These are phyloP conservation scores for Smutsia temminckii DNA, from an alignment of 2,797 vertebrate genomes.

Conservation along the genomic window DNA sequence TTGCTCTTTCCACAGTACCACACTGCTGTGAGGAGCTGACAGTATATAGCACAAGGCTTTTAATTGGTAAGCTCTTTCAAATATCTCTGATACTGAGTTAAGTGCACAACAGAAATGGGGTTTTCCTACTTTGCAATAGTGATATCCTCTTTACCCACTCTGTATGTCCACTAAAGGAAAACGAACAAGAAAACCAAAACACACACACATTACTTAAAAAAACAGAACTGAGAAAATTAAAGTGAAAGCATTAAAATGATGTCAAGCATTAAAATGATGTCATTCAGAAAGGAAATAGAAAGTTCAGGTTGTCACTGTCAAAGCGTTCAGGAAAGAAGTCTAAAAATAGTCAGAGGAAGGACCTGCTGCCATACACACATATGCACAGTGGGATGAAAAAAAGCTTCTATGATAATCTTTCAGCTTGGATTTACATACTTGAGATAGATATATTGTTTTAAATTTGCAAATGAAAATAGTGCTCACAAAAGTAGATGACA, in stretches of 20 bases:
- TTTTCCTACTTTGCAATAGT: neutral
- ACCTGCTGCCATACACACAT: neutral
- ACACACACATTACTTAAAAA: neutral
- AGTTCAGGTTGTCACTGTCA: neutral
- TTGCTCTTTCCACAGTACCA: neutral
- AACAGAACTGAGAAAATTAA: slow-evolving; percentile 22
- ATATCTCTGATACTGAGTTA: slow-evolving; percentile 58
- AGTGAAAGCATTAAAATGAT: slow-evolving; percentile 51
- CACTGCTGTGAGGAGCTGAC: neutral
- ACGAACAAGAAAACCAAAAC: neutral
- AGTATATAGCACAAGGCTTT: neutral
- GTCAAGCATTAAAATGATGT: slow-evolving; percentile 5
- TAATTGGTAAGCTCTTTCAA: neutral
- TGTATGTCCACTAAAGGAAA: neutral
- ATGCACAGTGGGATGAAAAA: slow-evolving; percentile 16
- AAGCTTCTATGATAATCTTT: slow-evolving; percentile 40
- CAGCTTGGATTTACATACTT: slow-evolving; percentile 53
- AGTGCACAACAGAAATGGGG: slow-evolving; percentile 33
- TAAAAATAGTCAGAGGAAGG: slow-evolving; percentile 64
- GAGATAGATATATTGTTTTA: slow-evolving; percentile 39
- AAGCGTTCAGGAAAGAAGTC: slow-evolving; percentile 24
- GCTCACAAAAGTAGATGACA: slow-evolving; percentile 23
- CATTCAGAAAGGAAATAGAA: slow-evolving; percentile 57
- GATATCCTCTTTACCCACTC: neutral
- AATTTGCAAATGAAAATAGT: slow-evolving; percentile 57